Percentiles rank a stretch among this genome's conserved stretches.
Evolutionary conservation across 1,140 invertebrate species (phyloP).

Genomic region (Brachionus sp.): DNA sequence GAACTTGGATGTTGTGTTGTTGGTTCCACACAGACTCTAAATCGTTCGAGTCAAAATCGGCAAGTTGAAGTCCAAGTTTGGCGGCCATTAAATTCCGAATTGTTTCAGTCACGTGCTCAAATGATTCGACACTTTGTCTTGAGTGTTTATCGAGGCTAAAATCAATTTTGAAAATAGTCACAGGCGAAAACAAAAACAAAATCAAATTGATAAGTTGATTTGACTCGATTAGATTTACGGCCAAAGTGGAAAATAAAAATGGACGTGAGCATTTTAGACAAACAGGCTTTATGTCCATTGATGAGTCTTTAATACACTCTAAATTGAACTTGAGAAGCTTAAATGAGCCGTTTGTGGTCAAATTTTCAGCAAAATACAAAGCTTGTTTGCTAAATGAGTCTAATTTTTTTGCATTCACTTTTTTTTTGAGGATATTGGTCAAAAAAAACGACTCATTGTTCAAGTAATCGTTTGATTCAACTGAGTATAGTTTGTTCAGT

Average conservation of each 20-base stretch:
- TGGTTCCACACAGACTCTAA: neutral
- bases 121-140: neutral
- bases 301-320: neutral
- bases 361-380: neutral
- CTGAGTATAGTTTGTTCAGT: neutral
- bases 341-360: neutral
- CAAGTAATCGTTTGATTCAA: neutral
- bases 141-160: neutral
- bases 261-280: neutral
- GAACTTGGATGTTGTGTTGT: neutral
- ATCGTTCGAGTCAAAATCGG: neutral
- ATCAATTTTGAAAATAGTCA: neutral
- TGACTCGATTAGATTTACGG: neutral
- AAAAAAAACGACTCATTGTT: neutral
- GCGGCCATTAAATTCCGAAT: neutral
- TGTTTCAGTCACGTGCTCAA: neutral
- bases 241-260: neutral
- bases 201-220: neutral
- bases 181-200: conserved; percentile 9
- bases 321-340: neutral
- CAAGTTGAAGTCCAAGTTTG: neutral
- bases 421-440: neutral
- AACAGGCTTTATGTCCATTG: neutral
- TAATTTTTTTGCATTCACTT: neutral
- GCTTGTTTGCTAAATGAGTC: neutral